Conservation (phyloP, 2,888 invertebrate genomes). For the Gerris lacustris region DNA sequence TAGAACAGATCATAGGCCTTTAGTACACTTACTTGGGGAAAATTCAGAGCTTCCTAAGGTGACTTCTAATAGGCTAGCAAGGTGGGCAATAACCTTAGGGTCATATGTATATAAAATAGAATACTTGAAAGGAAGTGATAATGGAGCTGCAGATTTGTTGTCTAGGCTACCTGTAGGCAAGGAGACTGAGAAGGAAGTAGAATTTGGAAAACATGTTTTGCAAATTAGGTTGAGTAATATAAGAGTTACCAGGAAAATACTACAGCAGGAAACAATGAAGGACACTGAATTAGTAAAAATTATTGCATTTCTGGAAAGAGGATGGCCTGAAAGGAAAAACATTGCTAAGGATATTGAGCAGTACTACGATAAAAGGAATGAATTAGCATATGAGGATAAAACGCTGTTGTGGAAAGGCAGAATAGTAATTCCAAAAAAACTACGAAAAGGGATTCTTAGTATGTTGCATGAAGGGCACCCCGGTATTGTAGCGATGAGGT, state of each 20-base stretch:
- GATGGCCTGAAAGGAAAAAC: background rate
- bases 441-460: too few species aligned
- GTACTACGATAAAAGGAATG: constrained; percentile 8
- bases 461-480: too few species aligned
- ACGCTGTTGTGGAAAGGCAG: constrained; percentile 17
- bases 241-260: background rate
- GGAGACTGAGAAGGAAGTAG: too few species aligned
- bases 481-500: too few species aligned
- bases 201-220: background rate
- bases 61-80: constrained; percentile 4
- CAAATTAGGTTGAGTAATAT: background rate
- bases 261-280: background rate
- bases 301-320: background rate
- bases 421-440: constrained; percentile 13
- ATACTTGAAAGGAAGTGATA: constrained; percentile 4
- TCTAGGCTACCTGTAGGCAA: constrained; percentile 14
- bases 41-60: constrained; percentile 9
- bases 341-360: background rate
- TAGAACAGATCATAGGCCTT: constrained; percentile 12
- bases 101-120: constrained; percentile 11
- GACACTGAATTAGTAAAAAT: background rate
- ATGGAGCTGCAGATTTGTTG: constrained; percentile 14
- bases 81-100: constrained; percentile 13
- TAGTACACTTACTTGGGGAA: constrained; percentile 7
- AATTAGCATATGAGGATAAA: constrained; percentile 9